phyloP scores from a whole-genome alignment of 2,797 vertebrate genomes.

The Danio albolineatus region DNA sequence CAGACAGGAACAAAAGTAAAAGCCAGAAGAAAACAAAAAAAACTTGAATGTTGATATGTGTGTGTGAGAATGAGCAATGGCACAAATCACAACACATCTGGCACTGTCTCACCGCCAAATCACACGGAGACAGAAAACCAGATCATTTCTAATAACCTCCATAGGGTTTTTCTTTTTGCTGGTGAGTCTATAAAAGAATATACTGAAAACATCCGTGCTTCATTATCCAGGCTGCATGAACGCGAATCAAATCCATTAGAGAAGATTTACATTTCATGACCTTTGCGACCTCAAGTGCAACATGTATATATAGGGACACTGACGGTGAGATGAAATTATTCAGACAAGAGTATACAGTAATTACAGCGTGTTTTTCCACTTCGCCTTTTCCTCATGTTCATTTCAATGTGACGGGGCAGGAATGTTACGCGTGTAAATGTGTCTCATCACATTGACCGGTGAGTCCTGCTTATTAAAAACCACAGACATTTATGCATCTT shows the following conservation, averaged over 20 bases:
- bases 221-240: background rate
- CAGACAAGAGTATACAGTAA: constrained; percentile 55
- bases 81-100: constrained; percentile 50
- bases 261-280: constrained; percentile 45
- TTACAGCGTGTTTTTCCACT: constrained; percentile 51
- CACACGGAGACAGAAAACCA: constrained; percentile 6
- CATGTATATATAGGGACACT: constrained; percentile 52
- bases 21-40: background rate
- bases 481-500: constrained; percentile 35
- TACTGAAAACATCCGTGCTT: constrained; percentile 28
- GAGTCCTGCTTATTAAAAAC: constrained; percentile 42
- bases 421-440: constrained; percentile 56
- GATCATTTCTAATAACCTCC: constrained; percentile 4
- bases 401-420: constrained; percentile 46
- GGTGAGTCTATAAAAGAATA: constrained; percentile 32
- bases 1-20: constrained; percentile 9
- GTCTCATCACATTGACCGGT: constrained; percentile 43
- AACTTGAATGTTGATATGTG: constrained; percentile 14
- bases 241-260: constrained; percentile 23
- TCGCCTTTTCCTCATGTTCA: constrained; percentile 33
- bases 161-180: background rate
- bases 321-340: constrained; percentile 57
- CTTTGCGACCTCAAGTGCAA: constrained; percentile 44
- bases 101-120: constrained; percentile 15
- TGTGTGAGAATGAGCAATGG: constrained; percentile 30